Evolutionary conservation across 2,113 vertebrate species (phyloP), one percentile per base, ranked within the genome.

Genomic region (Brachionichthys hirsutus): DNA sequence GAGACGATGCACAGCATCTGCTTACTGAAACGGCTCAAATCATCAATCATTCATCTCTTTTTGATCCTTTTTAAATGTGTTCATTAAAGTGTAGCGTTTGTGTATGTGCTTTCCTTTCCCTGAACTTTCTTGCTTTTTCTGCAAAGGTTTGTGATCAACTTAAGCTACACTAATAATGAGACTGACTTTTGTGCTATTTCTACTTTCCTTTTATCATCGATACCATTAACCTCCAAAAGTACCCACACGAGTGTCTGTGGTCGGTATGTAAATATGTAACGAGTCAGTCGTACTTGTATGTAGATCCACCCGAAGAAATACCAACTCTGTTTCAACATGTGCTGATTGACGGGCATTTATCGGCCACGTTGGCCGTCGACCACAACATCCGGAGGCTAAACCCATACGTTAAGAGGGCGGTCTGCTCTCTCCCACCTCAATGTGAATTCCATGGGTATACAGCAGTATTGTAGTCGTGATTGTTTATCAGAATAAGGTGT

Each of bases 121-220:
- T 35, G 40, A 67, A 44, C 69, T 75, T 73, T 87, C 77, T 90
- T 87, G 77, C 67, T 69, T 78, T 87, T 74, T 57, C 81, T 84
- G 87, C 84, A 68, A 46, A 30, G 57, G 38, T 63, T 64, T 74
- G 83, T 89, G 88, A 84, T 81, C 73, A 73, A 82, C 77, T 83
- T 90, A 91, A 92, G 91, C 91, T 92, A 91, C 88, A 88, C 89
- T 90, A 90, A 89, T 90, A 77, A 73, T 44, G 38, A 88, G 81
- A 91, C 86, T 88, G 88, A 91, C 82, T 84, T 78, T 83, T 87
- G 83, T 67, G 90, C 56, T 89, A 83, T 90, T 86, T 89, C 88
- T 87, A 46, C 81, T 86, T 78, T 78, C 70, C 57, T 77, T 16
- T 15, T 14, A 8, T 16, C 20, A 8, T 8, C 8, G 3, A 38